Conservation (phyloP, 2,113 vertebrate species). For the Prunella himalayana region DNA sequence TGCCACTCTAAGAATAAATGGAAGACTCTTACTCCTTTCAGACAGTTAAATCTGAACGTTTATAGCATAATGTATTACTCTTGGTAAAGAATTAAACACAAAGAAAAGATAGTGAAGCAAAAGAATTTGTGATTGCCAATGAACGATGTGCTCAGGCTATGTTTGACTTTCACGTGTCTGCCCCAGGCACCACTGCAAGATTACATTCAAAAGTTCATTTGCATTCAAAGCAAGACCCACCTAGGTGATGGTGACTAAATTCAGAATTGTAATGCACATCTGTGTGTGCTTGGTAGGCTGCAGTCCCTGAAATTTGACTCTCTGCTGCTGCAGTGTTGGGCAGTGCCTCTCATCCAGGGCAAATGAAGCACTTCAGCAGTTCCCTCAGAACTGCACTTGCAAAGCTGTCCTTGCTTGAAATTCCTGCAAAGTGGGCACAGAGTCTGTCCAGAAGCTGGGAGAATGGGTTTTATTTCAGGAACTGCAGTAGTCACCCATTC, state of each 20-base stretch:
- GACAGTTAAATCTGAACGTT: background rate
- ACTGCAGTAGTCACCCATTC: background rate
- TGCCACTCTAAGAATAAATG: background rate
- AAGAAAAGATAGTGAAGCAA: background rate
- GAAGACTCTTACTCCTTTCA: background rate
- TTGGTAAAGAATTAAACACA: background rate
- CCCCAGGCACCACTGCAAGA: background rate
- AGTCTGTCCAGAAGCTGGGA: background rate
- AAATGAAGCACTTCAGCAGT: background rate
- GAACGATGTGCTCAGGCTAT: background rate
- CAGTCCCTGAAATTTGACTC: background rate
- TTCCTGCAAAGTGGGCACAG: background rate
- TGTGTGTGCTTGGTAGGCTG: background rate
- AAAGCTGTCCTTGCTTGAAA: background rate
- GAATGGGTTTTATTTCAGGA: background rate
- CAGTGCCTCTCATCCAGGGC: background rate
- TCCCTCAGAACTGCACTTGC: background rate
- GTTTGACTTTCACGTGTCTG: conserved; percentile 1
- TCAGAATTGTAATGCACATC: background rate
- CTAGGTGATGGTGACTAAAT: background rate
- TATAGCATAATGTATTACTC: background rate
- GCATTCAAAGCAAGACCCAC: background rate
- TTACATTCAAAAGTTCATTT: background rate
- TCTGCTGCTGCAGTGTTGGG: background rate
- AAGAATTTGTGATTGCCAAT: background rate